Evolutionary conservation across 2,113 vertebrate genomes (phyloP).

Genomic region (Glaucidium brasilianum): DNA sequence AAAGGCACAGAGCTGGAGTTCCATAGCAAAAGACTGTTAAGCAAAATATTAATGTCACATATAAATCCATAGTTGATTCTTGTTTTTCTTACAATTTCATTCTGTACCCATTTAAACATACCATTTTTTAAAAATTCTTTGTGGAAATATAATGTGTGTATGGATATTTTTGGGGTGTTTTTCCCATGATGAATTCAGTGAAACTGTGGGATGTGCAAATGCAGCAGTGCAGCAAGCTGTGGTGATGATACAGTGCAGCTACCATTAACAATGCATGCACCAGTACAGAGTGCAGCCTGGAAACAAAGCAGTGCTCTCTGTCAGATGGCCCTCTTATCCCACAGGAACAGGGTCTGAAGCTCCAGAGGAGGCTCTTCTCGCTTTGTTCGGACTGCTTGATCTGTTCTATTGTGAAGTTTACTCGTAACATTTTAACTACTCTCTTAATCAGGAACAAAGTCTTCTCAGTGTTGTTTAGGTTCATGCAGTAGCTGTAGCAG

Average conservation of each 20-base stretch:
- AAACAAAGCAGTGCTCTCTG: neutral
- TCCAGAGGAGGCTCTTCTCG: neutral
- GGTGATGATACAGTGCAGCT: neutral
- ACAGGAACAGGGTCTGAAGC: neutral
- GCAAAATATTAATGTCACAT: neutral
- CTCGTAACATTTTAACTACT: neutral
- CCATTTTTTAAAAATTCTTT: fast-evolving
- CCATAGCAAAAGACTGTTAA: neutral
- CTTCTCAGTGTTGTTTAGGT: neutral
- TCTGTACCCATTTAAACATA: neutral
- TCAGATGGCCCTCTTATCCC: neutral
- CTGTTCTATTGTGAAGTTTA: neutral
- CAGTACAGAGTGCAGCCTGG: neutral
- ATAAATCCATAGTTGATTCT: neutral
- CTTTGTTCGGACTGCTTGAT: fast-evolving
- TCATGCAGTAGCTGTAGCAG: neutral
- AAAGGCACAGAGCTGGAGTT: neutral
- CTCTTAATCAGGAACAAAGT: neutral
- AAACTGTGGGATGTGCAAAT: neutral
- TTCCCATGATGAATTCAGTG: neutral
- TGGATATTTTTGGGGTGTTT: neutral
- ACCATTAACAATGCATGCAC: fast-evolving
- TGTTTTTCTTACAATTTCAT: neutral
- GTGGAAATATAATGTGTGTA: neutral
- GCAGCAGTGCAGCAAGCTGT: neutral